A percentile compares a stretch with the other conserved stretches of the same genome.
Evolutionary conservation across 1,140 invertebrate species (phyloP).

Genomic region (Drosophila repletoides): DNA sequence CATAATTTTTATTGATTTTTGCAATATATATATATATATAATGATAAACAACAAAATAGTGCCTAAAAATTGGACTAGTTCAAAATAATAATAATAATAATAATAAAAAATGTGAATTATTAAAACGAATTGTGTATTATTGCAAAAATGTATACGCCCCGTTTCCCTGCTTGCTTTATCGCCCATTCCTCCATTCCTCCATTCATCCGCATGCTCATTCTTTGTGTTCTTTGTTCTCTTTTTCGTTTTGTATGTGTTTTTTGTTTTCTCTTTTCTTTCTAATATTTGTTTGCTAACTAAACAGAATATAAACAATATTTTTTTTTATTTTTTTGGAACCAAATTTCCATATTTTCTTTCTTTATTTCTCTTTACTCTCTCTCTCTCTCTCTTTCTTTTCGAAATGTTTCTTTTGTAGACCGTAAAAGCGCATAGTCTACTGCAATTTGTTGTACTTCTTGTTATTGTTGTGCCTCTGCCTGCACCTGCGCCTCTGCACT

Average conservation of each 20-base stretch:
- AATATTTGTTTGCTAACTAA: constrained; percentile 46
- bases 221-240: constrained; percentile 17
- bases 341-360: constrained; percentile 41
- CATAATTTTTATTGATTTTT: constrained; percentile 68
- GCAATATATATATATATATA: constrained; percentile 56
- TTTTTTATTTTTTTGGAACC: constrained; percentile 35
- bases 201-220: constrained; percentile 50
- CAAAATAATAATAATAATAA: too few relatives aligned
- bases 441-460: constrained; percentile 67
- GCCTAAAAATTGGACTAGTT: constrained; percentile 57
- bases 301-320: too few relatives aligned
- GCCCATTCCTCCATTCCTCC: constrained; percentile 1
- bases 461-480: constrained; percentile 54
- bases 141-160: constrained; percentile 18
- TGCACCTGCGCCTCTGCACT: constrained; percentile 35
- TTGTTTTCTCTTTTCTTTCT: constrained; percentile 24
- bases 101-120: constrained; percentile 69
- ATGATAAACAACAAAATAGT: constrained; percentile 69
- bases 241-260: constrained; percentile 30
- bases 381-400: constrained; percentile 32
- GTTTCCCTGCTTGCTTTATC: too few relatives aligned
- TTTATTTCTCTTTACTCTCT: constrained; percentile 31
- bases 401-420: constrained; percentile 69
- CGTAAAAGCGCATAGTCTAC: constrained; percentile 66
- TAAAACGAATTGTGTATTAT: constrained; percentile 71